Percentiles rank a stretch among this genome's conserved stretches.
These are phyloP conservation scores for Nothobranchius furzeri DNA, from an alignment of 2,113 vertebrate genomes.

Conservation along the genomic window DNA sequence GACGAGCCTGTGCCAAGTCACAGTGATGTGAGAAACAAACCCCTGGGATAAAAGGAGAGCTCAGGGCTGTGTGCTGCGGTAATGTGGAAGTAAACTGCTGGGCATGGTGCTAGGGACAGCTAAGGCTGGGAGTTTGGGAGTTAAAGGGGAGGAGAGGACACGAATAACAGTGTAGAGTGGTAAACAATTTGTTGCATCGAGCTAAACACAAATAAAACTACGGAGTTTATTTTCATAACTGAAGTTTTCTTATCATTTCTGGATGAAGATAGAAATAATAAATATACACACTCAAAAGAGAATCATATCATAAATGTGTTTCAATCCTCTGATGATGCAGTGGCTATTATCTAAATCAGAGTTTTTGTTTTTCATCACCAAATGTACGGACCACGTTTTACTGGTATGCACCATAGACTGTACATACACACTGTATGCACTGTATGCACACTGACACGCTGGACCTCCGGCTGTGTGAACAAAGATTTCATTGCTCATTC, in stretches of 20 bases:
- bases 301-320: not conserved
- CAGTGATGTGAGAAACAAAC: slow-evolving; percentile 40
- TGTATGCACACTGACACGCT: slow-evolving; percentile 11
- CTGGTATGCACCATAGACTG: slow-evolving; percentile 9
- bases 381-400: not conserved
- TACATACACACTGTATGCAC: too few species aligned
- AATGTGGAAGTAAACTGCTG: slow-evolving; percentile 34
- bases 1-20: slow-evolving; percentile 37
- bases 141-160: slow-evolving; percentile 27
- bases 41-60: slow-evolving; percentile 30
- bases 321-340: not conserved
- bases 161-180: slow-evolving; percentile 4
- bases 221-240: not conserved
- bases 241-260: not conserved
- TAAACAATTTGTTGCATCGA: slow-evolving; percentile 23
- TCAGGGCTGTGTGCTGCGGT: slow-evolving; percentile 24
- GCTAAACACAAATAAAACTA: slow-evolving; percentile 6
- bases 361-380: not conserved
- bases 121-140: slow-evolving; percentile 40
- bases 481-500: slow-evolving; percentile 63
- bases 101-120: slow-evolving; percentile 32
- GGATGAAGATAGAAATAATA: not conserved
- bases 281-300: too few species aligned
- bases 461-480: slow-evolving; percentile 47
- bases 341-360: not conserved